Percentiles rank a stretch among this genome's conserved stretches.
phyloP scores from a whole-genome alignment of 2,113 vertebrate species.

The Vombatus ursinus region DNA sequence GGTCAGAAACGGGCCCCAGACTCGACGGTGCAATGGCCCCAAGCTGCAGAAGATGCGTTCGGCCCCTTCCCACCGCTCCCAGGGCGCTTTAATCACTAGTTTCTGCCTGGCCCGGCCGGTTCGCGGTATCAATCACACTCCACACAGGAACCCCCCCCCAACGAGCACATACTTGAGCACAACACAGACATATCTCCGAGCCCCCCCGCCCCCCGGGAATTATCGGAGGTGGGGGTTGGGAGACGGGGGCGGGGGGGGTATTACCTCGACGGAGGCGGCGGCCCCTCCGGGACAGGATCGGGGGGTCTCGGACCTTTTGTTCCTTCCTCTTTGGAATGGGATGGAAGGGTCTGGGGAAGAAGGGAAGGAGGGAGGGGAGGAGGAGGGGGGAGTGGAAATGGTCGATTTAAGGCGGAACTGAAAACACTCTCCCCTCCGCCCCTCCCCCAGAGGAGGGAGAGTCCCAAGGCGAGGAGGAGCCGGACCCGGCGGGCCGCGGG shows the following conservation, averaged over 20 bases:
- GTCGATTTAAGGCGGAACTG: conserved; percentile 72
- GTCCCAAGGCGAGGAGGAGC: not conserved
- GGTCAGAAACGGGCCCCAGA: not conserved
- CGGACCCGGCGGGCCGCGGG: not conserved
- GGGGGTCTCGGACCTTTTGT: conserved; percentile 57
- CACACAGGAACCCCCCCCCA: conserved; percentile 52
- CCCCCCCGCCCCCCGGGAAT: conserved; percentile 1
- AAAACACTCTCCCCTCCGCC: conserved; percentile 57
- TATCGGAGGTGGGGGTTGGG: not conserved
- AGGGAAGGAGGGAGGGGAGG: conserved; percentile 53
- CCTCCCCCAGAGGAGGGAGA: conserved; percentile 1
- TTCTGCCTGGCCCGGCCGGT: not conserved
- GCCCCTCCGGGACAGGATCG: conserved; percentile 62
- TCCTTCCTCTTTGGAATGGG: conserved; percentile 66
- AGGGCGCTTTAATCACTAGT: not conserved
- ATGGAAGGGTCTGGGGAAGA: conserved; percentile 39
- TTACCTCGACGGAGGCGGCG: conserved; percentile 64
- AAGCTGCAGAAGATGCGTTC: not conserved
- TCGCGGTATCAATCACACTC: not conserved
- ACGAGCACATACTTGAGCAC: not conserved
- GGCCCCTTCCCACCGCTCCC: not conserved
- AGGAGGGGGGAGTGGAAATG: conserved; percentile 15
- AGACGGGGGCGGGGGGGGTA: not conserved
- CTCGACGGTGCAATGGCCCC: not conserved
- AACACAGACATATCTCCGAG: conserved; percentile 53